Base-by-base conservation (phyloP, 2,113 vertebrate species). In the Platysteira castanea region DNA sequence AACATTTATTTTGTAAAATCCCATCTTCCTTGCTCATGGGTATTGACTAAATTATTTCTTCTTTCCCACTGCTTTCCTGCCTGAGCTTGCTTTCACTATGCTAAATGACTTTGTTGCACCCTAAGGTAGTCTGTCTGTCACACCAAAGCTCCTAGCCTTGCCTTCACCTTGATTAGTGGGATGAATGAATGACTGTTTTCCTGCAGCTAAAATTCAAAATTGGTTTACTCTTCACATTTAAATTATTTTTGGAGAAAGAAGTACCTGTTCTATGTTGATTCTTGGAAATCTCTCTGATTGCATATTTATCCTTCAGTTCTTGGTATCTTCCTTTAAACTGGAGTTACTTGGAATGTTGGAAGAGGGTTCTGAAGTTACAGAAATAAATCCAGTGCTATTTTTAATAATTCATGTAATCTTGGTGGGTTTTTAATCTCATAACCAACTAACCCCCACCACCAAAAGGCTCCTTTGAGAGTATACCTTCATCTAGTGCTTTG, bases 131-230 rank as follows among this genome's bases (percentile, higher is more conserved):
- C 33, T 46, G 30, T 81, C 56, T 89, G 61, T 80, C 70, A 44
- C 31, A 37, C 33, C 52, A 37, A 24, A 79, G 42, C 81, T 89
- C 53, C 44, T 59, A 31, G 65, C 57, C 41, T 82, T 73, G 49
- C 52, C 65, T 91, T 87, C 13, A 13, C 1, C 1, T 70, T 70
- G 59, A 13, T 52, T 87, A n/a, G 44, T 79, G 61, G 65, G 90
- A 76, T 87, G 35, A 93, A 81, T 39, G 42, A 94, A 91, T 90
- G 91, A 94, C 64, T 5, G 18, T 94, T 94, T 94, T 96, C 82
- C 79, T 93, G 85, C 83, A 94, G 92, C 65, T 76, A 15, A 52
- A 35, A 87, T 30, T 68, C n/a, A 39, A 44, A 89, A 80, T 44
- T 5, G 6, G 15, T 46, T n/a, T 21, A 9, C 9, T 60, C 28